A percentile compares a stretch with the other conserved stretches of the same genome.
Evolutionary conservation across 2,888 invertebrate genomes (phyloP).

Genomic region (Cancer borealis): DNA sequence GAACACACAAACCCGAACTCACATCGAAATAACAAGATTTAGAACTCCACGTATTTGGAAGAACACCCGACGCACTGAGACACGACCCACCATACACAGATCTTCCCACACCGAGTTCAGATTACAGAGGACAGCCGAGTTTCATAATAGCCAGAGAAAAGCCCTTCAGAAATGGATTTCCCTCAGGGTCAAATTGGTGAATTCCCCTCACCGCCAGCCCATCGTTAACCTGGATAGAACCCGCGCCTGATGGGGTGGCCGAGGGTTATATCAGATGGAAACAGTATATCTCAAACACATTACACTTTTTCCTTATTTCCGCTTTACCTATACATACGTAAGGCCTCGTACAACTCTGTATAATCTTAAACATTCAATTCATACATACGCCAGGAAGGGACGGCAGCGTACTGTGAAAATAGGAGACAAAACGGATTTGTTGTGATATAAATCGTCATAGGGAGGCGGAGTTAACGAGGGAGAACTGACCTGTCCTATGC

Average conservation of each 20-base stretch:
- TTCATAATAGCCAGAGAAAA: slow-evolving; percentile 56
- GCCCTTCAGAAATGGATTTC: slow-evolving; percentile 60
- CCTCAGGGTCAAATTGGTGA: slow-evolving; percentile 57
- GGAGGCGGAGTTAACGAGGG: slow-evolving; percentile 60
- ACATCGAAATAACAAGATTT: slow-evolving; percentile 53
- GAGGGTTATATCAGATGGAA: not conserved
- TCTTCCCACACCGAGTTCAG: slow-evolving; percentile 62
- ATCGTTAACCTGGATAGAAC: slow-evolving; percentile 39
- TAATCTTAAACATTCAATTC: not conserved
- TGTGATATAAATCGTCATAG: slow-evolving; percentile 26
- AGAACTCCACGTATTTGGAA: slow-evolving; percentile 31
- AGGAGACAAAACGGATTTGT: not conserved
- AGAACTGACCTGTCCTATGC: slow-evolving; percentile 61
- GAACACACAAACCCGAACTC: not conserved
- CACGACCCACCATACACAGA: slow-evolving; percentile 41
- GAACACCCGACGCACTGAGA: slow-evolving; percentile 45
- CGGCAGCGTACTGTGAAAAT: not conserved
- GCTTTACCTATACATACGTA: not conserved
- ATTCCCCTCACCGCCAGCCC: not conserved
- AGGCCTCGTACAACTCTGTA: not conserved
- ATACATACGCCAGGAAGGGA: not conserved
- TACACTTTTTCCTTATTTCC: not conserved
- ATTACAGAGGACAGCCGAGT: slow-evolving; percentile 52
- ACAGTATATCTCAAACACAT: not conserved
- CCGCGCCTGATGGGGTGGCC: not conserved